Base-by-base conservation (phyloP, 1,140 invertebrate species). In the Cryptotermes secundus region DNA sequence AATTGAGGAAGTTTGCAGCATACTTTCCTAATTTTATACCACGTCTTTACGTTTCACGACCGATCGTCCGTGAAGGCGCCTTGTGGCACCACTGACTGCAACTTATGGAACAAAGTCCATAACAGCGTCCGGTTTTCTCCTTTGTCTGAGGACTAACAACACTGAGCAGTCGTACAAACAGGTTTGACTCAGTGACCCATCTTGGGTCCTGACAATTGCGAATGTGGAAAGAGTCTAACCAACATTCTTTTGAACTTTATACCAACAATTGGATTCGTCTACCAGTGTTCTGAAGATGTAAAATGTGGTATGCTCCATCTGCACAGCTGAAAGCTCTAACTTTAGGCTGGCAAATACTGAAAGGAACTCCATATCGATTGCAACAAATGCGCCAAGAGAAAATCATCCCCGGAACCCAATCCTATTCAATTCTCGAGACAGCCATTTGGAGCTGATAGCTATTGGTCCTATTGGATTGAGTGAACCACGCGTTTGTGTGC, bases 351-450 rank as follows among this genome's bases (percentile, higher is more conserved):
- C 7, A 72, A 72, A 72, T 72, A 72, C 59, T 72, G 31, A 31
- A 72, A 72, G n/a, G 59, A 10, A 7, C 7, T 31, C 59, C 59
- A 72, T 72, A 72, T 72, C 59, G 59, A 72, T 72, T 31, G 59
- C n/a, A 72, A 72, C 59, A 72, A 72, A 72, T 72, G 59, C 59
- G 59, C 59, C 59, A 72, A 72, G 59, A 31, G 59, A 72, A 72
- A 72, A 72, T 72, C 59, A 72, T 72, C 59, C 26, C 59, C 14
- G 59, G 59, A 72, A 72, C 59, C 59, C 59, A 72, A 72, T 72
- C 59, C 59, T 72, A 72, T 72, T 72, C 59, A 72, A 72, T 72
- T 72, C 59, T 72, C 59, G 59, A 72, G 59, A 72, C 59, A 72
- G 59, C 59, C 59, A 72, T 72, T 72, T 72, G 59, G 59, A 72